phyloP scores from a whole-genome alignment of 2,888 invertebrate species.

The Luffia ferchaultella region DNA sequence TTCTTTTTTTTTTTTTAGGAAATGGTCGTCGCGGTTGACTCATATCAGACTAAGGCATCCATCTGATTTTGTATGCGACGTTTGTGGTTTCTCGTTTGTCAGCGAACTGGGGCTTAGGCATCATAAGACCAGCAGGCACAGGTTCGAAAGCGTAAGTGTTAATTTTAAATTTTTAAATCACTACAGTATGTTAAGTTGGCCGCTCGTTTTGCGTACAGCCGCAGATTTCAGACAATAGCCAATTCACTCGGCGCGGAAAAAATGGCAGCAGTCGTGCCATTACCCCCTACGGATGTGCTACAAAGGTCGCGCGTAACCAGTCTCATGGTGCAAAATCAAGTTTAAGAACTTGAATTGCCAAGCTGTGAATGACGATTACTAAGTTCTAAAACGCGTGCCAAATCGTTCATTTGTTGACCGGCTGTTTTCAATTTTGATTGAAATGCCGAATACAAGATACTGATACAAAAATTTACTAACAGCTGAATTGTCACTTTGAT shows the following conservation, averaged over 20 bases:
- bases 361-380: background rate
- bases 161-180: background rate
- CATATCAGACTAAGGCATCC: slow-evolving; percentile 57
- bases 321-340: background rate
- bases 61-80: slow-evolving; percentile 47
- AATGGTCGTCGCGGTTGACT: slow-evolving; percentile 51
- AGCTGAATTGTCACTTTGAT: too few relatives aligned
- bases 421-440: background rate
- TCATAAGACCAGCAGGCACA: slow-evolving; percentile 54
- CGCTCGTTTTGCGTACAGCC: too few relatives aligned
- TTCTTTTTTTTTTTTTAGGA: slow-evolving; percentile 30
- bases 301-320: background rate
- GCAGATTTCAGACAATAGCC: too few relatives aligned
- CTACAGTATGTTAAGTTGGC: background rate
- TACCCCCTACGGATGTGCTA: too few relatives aligned
- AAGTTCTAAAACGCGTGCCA: background rate
- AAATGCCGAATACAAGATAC: background rate
- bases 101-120: slow-evolving; percentile 48
- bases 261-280: too few relatives aligned
- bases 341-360: background rate
- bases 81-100: slow-evolving; percentile 54
- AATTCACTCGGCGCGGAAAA: too few relatives aligned
- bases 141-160: slow-evolving; percentile 28
- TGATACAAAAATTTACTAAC: background rate
- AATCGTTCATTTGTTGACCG: background rate